These are phyloP conservation scores for Recurvirostra avosetta DNA, from an alignment of 2,113 vertebrate species.

Conservation along the genomic window DNA sequence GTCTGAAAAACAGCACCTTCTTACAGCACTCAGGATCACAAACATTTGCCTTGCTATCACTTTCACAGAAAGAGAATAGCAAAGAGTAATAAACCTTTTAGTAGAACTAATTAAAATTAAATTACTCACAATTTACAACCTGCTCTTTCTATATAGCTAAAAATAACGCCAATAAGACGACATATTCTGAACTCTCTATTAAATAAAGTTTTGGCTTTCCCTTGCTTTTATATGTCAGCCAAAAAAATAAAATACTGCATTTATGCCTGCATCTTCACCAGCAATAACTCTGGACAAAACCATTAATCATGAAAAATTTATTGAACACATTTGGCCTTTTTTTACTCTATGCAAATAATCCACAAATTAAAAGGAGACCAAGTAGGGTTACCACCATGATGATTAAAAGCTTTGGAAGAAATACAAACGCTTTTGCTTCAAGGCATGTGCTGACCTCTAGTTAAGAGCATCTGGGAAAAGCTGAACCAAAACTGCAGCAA, in stretches of 20 bases:
- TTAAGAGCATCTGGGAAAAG: neutral
- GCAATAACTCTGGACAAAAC: neutral
- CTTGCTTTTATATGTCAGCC: neutral
- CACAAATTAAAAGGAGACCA: neutral
- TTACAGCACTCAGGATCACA: neutral
- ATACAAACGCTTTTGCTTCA: neutral
- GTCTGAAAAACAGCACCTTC: neutral
- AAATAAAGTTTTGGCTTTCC: neutral
- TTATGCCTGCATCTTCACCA: neutral
- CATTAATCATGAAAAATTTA: neutral
- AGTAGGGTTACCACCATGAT: rapidly evolving
- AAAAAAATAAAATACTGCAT: neutral
- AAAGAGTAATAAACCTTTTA: conserved; percentile 14
- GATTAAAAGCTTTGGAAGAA: conserved; percentile 11
- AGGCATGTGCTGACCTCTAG: neutral
- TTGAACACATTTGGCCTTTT: neutral
- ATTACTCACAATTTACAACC: conserved; percentile 13
- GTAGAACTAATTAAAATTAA: conserved; percentile 48
- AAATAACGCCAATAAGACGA: neutral
- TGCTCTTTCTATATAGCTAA: neutral
- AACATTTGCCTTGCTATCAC: neutral
- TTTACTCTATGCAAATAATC: neutral
- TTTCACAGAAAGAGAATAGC: neutral
- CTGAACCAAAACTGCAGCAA: neutral
- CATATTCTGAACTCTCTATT: neutral